These are phyloP conservation scores for Axis porcinus DNA, from an alignment of 2,113 vertebrate genomes.

Conservation along the genomic window DNA sequence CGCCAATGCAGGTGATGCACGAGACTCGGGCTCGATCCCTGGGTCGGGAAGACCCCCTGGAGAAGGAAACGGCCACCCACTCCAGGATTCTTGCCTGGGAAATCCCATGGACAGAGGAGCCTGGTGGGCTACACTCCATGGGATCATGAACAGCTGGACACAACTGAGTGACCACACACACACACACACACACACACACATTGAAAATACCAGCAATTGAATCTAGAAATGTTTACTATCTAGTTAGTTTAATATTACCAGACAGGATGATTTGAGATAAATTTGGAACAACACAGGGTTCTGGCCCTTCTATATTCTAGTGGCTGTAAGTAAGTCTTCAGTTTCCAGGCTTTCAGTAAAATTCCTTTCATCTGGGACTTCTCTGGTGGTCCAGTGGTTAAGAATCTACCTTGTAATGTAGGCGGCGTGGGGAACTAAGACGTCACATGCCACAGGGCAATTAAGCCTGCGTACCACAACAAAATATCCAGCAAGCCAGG, in stretches of 20 bases:
- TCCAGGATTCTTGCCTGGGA: background rate
- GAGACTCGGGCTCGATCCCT: accelerated
- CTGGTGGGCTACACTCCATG: background rate
- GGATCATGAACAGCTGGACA: background rate
- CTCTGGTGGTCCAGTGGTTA: background rate
- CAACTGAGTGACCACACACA: background rate
- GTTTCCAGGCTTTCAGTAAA: background rate
- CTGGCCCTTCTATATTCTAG: background rate
- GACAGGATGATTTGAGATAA: background rate
- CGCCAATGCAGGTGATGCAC: background rate
- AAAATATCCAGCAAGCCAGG: background rate
- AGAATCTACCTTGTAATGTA: background rate
- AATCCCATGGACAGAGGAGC: background rate
- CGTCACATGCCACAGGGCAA: background rate
- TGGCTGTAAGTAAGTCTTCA: background rate
- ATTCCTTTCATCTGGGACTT: background rate
- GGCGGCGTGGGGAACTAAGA: background rate
- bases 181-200: background rate
- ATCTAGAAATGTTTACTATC: background rate
- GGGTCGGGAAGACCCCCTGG: background rate
- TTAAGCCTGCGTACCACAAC: background rate
- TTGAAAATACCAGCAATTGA: background rate
- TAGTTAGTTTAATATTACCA: background rate
- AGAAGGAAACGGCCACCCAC: background rate
- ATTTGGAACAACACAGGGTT: background rate